Conservation (phyloP, 2,797 vertebrate genomes). For the Myotis vivesi region DNA sequence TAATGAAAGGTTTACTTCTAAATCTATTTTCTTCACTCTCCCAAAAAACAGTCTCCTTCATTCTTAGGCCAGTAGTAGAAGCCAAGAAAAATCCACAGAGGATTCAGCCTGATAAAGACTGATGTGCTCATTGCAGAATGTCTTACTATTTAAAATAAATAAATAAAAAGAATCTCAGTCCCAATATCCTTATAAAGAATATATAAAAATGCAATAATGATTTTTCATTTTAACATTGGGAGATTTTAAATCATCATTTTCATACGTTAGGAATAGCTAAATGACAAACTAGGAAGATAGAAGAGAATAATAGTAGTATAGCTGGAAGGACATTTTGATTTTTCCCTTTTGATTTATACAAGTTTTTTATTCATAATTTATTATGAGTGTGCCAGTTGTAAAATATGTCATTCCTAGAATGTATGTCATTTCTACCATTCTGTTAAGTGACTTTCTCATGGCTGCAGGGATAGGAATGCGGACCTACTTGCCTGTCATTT, state of each 20-base stretch:
- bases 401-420: constrained; percentile 49
- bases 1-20: background rate
- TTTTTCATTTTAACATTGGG: constrained; percentile 75
- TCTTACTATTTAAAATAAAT: background rate
- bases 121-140: background rate
- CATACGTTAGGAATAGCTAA: constrained; percentile 56
- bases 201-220: constrained; percentile 72
- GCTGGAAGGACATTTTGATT: constrained; percentile 74
- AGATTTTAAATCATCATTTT: constrained; percentile 68
- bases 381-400: constrained; percentile 58
- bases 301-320: constrained; percentile 66
- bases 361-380: constrained; percentile 68
- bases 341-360: constrained; percentile 54
- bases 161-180: background rate
- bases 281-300: constrained; percentile 67
- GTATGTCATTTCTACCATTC: constrained; percentile 48
- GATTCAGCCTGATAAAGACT: background rate
- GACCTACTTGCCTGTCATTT: background rate
- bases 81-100: background rate
- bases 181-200: constrained; percentile 52
- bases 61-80: background rate
- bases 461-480: background rate
- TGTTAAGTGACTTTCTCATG: constrained; percentile 16
- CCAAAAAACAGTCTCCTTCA: background rate
- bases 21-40: background rate